Evolutionary conservation across 1,140 invertebrate genomes (phyloP).

Genomic region (Halictus rubicundus): DNA sequence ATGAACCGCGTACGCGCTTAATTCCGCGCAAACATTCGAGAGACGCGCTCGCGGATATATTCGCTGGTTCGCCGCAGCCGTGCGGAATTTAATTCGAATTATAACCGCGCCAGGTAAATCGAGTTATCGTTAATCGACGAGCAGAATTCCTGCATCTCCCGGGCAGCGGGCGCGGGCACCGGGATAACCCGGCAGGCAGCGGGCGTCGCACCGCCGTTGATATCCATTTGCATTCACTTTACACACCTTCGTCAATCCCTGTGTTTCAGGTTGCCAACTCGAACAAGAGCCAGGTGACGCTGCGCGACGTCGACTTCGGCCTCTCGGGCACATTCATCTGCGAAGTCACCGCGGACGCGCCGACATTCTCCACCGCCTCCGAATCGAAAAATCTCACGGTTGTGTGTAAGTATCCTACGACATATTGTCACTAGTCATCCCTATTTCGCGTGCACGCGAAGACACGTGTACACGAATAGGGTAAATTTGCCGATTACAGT

Average conservation of each 20-base stretch:
- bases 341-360: constrained; percentile 91
- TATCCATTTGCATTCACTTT: constrained; percentile 41
- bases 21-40: not conserved
- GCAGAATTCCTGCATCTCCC: not conserved
- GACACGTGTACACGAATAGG: too few species aligned
- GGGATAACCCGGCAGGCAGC: constrained; percentile 20
- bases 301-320: constrained; percentile 86
- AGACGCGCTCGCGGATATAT: constrained; percentile 13
- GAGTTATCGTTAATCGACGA: constrained; percentile 36
- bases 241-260: constrained; percentile 55
- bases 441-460: too few species aligned
- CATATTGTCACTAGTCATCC: constrained; percentile 22
- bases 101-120: constrained; percentile 32
- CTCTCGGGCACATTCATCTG: constrained; percentile 92
- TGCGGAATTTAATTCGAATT: constrained; percentile 33
- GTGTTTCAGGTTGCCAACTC: constrained; percentile 85
- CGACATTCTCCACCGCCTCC: constrained; percentile 86
- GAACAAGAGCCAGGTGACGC: constrained; percentile 87
- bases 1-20: constrained; percentile 16
- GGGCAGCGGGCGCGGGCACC: not conserved
- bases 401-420: constrained; percentile 84
- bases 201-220: not conserved
- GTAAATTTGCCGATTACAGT: too few species aligned
- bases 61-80: not conserved
- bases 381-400: constrained; percentile 86